Percentiles rank a stretch among this genome's conserved stretches.
Evolutionary conservation across 2,113 vertebrate species (phyloP).

Genomic region (Chloroceryle aenea): DNA sequence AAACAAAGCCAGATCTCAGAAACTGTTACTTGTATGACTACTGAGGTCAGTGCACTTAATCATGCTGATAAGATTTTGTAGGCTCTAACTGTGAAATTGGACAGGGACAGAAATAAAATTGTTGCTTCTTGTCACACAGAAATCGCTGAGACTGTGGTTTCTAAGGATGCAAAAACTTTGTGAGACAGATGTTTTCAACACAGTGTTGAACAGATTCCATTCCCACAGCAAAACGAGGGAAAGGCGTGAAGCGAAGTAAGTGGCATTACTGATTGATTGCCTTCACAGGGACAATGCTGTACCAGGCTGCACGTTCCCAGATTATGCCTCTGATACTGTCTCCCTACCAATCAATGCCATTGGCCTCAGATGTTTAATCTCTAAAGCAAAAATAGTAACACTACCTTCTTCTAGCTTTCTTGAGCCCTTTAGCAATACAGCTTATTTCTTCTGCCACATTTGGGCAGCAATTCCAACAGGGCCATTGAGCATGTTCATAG

Average conservation of each 20-base stretch:
- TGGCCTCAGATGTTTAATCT: neutral
- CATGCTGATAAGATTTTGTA: neutral
- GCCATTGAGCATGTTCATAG: neutral
- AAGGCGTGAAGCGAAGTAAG: neutral
- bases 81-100: neutral
- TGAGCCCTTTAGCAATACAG: neutral
- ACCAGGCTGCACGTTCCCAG: neutral
- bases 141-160: neutral
- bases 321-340: neutral
- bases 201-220: neutral
- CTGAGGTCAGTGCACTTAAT: neutral
- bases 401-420: neutral
- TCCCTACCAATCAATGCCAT: neutral
- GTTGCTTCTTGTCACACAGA: neutral
- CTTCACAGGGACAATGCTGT: neutral
- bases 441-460: neutral
- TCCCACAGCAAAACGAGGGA: neutral
- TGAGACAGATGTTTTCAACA: conserved; percentile 36
- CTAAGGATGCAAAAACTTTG: neutral
- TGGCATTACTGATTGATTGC: neutral
- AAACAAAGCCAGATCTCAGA: neutral
- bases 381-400: neutral
- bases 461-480: neutral
- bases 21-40: neutral
- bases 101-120: conserved; percentile 20